Percentiles rank a stretch among this genome's conserved stretches.
Evolutionary conservation across 2,113 vertebrate genomes (phyloP).

Genomic region (Actenoides lindsayi): DNA sequence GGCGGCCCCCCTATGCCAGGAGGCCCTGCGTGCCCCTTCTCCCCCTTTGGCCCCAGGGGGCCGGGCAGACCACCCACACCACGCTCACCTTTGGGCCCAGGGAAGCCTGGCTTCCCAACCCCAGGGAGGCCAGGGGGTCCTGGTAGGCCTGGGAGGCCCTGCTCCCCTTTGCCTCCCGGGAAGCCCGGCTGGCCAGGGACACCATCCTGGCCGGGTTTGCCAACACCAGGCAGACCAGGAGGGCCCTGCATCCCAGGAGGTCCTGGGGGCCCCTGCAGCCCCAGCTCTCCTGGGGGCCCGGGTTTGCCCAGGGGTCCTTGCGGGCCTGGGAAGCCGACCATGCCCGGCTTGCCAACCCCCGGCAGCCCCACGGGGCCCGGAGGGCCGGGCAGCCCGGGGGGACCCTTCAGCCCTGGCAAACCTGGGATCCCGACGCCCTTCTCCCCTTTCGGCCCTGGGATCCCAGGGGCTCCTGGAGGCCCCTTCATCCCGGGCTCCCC

Average conservation of each 20-base stretch:
- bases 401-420: slow-evolving; percentile 89
- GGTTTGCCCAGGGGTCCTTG: slow-evolving; percentile 87
- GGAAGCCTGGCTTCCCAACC: slow-evolving; percentile 89
- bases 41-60: slow-evolving; percentile 84
- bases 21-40: slow-evolving; percentile 85
- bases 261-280: slow-evolving; percentile 83
- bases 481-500: slow-evolving; percentile 94
- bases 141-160: slow-evolving; percentile 86
- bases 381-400: slow-evolving; percentile 84
- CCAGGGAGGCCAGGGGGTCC: slow-evolving; percentile 89
- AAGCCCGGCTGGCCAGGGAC: slow-evolving; percentile 89
- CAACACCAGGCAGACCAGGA: slow-evolving; percentile 87
- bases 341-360: slow-evolving; percentile 90
- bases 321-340: slow-evolving; percentile 88
- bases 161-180: slow-evolving; percentile 90
- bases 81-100: slow-evolving; percentile 89
- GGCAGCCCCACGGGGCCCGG: slow-evolving; percentile 89
- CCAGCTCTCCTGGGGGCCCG: slow-evolving; percentile 85
- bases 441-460: slow-evolving; percentile 93
- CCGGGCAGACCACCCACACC: slow-evolving; percentile 86
- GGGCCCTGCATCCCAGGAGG: slow-evolving; percentile 86
- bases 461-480: slow-evolving; percentile 86
- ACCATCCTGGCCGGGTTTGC: slow-evolving; percentile 90
- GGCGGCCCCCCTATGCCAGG: slow-evolving; percentile 85
- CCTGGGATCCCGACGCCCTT: slow-evolving; percentile 91